Evolutionary conservation across 2,797 vertebrate species (phyloP).

Genomic region (Peromyscus attwateri): DNA sequence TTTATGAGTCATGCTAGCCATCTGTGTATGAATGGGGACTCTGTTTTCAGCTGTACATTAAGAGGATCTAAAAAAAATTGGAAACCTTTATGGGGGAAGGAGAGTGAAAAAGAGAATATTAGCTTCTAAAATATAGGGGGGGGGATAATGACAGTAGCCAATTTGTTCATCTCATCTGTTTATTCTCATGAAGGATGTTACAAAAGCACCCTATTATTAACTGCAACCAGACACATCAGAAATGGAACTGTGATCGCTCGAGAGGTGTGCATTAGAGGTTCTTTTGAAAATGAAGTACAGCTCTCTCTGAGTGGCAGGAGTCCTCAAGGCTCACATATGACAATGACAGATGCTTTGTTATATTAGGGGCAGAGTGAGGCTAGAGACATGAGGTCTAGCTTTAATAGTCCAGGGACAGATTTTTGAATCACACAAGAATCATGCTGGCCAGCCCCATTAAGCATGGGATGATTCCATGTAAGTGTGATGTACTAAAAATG

Average conservation of each 20-base stretch:
- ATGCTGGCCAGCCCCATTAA: background rate
- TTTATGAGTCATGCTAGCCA: conserved; percentile 72
- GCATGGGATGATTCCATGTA: conserved; percentile 47
- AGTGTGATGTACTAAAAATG: conserved; percentile 26
- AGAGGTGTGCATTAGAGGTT: conserved; percentile 65
- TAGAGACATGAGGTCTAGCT: background rate
- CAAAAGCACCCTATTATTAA: conserved; percentile 68
- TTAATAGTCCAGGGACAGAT: conserved; percentile 29
- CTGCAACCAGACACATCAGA: conserved; percentile 66
- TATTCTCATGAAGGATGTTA: conserved; percentile 55
- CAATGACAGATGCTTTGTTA: conserved; percentile 53
- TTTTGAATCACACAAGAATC: conserved; percentile 43
- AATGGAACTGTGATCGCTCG: conserved; percentile 55
- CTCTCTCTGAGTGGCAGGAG: conserved; percentile 55
- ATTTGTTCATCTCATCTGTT: conserved; percentile 74
- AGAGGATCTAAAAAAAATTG: conserved; percentile 69
- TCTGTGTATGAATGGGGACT: conserved; percentile 66
- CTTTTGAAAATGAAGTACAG: conserved; percentile 66
- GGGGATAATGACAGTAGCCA: conserved; percentile 72
- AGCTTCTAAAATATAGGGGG: conserved; percentile 77
- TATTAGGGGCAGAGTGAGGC: conserved; percentile 8
- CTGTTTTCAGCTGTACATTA: conserved; percentile 44
- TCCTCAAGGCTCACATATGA: conserved; percentile 45
- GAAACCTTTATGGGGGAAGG: conserved; percentile 53
- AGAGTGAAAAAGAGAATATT: conserved; percentile 75